Evolutionary conservation across 2,888 invertebrate genomes (phyloP).

Genomic region (Drosophila suboccidentalis): DNA sequence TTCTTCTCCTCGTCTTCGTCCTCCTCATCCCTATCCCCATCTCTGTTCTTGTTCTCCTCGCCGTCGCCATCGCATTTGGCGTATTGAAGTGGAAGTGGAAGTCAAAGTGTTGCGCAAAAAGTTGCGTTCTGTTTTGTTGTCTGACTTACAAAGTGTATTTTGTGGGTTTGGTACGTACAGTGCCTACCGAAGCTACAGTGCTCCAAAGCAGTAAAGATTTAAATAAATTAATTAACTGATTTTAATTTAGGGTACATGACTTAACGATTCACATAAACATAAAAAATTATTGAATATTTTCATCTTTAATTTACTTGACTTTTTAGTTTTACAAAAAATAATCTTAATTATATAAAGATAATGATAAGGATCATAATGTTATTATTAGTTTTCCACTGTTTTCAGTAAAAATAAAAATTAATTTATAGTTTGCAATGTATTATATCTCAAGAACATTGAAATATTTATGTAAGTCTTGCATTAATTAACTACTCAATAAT

Average conservation of each 20-base stretch:
- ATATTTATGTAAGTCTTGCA: too few species aligned
- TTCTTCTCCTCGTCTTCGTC: background rate
- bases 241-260: background rate
- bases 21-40: background rate
- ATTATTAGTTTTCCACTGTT: too few species aligned
- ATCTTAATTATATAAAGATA: too few species aligned
- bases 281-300: too few species aligned
- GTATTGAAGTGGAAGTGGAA: conserved; percentile 60
- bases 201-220: background rate
- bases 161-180: conserved; percentile 1
- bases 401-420: too few species aligned
- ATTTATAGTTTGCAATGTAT: too few species aligned
- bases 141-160: conserved; percentile 49
- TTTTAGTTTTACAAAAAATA: too few species aligned
- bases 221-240: conserved; percentile 15
- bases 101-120: conserved; percentile 62
- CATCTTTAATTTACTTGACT: too few species aligned
- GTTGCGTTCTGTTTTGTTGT: conserved; percentile 57
- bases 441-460: too few species aligned
- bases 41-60: background rate
- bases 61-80: conserved; percentile 26
- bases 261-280: too few species aligned
- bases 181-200: conserved; percentile 24
- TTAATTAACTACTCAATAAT: too few species aligned
- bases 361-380: too few species aligned